Evolutionary conservation across 2,113 vertebrate genomes (phyloP).

Genomic region (Falco punctatus): DNA sequence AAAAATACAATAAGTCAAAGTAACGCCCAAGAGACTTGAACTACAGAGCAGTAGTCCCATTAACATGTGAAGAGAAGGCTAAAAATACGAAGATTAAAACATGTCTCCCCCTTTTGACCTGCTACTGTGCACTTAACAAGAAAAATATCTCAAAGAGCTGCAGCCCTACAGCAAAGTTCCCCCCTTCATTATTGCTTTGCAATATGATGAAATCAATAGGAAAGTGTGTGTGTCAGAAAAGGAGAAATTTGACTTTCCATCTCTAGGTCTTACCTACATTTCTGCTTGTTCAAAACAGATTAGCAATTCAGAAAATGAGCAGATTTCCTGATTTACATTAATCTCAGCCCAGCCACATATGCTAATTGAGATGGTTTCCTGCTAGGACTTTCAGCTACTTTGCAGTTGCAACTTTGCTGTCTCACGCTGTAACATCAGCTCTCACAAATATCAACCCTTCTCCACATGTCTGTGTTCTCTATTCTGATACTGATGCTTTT

Average conservation of each 20-base stretch:
- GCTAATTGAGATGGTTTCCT: neutral
- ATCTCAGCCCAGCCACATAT: neutral
- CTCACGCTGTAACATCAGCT: neutral
- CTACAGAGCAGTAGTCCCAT: neutral
- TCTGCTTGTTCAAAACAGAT: conserved; percentile 11
- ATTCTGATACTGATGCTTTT: neutral
- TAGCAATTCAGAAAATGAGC: neutral
- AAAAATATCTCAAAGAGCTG: neutral
- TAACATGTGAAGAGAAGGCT: neutral
- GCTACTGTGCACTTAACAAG: conserved; percentile 17
- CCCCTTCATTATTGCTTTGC: neutral
- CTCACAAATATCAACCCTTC: neutral
- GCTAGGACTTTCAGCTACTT: neutral
- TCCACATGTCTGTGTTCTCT: neutral
- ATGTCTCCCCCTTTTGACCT: neutral
- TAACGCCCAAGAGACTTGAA: neutral
- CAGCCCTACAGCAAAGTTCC: neutral
- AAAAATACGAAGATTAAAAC: conserved; percentile 25
- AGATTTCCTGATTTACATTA: conserved; percentile 6
- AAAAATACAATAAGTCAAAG: neutral
- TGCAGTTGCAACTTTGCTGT: neutral
- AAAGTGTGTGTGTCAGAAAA: neutral
- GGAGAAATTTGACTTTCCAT: neutral
- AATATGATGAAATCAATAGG: neutral
- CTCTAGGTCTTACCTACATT: neutral